phyloP scores from a whole-genome alignment of 53 echinoderm and acorn worm species.

The Luidia sarsii region DNA sequence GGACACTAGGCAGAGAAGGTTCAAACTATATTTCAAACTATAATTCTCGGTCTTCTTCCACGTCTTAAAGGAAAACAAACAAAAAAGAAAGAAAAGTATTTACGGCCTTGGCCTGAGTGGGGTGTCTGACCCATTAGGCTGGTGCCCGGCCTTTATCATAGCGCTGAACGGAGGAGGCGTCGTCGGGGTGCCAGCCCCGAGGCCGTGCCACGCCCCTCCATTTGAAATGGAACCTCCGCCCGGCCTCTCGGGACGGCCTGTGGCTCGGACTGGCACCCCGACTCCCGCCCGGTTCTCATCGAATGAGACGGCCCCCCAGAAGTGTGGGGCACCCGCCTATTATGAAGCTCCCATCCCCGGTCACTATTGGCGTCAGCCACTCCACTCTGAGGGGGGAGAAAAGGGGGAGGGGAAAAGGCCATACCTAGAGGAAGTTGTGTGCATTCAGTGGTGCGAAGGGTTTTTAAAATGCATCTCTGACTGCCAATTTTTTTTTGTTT shows the following conservation, averaged over 20 bases:
- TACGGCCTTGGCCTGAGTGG: constrained; percentile 16
- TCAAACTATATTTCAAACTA: too few relatives aligned
- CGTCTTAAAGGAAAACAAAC: neutral
- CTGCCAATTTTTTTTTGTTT: constrained; percentile 53
- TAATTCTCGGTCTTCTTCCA: constrained; percentile 26
- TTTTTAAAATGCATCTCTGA: constrained; percentile 61
- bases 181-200: constrained; percentile 4
- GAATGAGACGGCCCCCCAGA: constrained; percentile 19
- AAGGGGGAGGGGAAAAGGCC: too few relatives aligned
- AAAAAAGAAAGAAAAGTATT: too few relatives aligned
- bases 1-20: too few relatives aligned
- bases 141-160: constrained; percentile 8
- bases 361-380: neutral
- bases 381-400: too few relatives aligned
- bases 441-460: constrained; percentile 59
- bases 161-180: neutral
- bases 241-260: neutral
- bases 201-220: constrained; percentile 15
- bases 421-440: constrained; percentile 6
- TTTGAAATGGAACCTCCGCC: constrained; percentile 29
- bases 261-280: constrained; percentile 11
- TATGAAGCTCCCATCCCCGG: too few relatives aligned
- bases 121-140: neutral
- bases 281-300: neutral
- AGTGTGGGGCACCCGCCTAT: constrained; percentile 30